Conservation (phyloP, 2,797 vertebrate genomes). For the Remorina albescens region DNA sequence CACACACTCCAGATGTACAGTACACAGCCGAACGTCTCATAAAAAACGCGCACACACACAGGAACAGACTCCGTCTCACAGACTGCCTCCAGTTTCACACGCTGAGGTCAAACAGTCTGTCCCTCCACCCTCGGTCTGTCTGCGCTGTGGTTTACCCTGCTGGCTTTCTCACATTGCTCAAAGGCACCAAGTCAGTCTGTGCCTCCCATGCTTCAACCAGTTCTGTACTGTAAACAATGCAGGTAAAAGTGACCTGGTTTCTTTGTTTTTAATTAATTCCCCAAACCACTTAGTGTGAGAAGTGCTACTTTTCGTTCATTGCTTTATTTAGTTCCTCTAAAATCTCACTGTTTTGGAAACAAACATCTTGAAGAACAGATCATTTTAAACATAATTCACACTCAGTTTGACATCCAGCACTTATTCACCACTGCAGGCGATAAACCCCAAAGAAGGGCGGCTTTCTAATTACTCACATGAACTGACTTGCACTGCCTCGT, state of each 20-base stretch:
- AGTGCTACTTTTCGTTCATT: too few species aligned
- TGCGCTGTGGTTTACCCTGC: constrained; percentile 9
- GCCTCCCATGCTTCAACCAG: fast-evolving
- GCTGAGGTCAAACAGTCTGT: constrained; percentile 18
- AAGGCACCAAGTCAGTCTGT: constrained; percentile 18
- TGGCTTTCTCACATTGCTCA: constrained; percentile 41
- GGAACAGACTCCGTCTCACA: constrained; percentile 18
- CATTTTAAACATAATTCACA: neutral
- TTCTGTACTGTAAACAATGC: neutral
- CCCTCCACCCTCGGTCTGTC: constrained; percentile 40
- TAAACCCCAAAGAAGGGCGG: neutral
- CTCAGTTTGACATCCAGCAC: neutral
- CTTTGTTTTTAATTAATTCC: neutral
- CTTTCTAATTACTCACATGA: constrained; percentile 1
- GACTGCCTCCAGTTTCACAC: constrained; percentile 43
- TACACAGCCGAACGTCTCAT: neutral
- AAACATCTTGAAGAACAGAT: neutral
- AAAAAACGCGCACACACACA: neutral
- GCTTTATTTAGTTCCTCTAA: too few species aligned
- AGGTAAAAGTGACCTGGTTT: too few species aligned
- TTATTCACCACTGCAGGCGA: neutral
- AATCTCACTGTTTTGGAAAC: neutral
- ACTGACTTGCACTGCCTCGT: constrained; percentile 8
- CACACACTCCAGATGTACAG: constrained; percentile 4
- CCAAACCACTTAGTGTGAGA: neutral